Evolutionary conservation across 2,888 invertebrate species (phyloP), one percentile per base, ranked within the genome.

Genomic region (Drosophila bunnanda): DNA sequence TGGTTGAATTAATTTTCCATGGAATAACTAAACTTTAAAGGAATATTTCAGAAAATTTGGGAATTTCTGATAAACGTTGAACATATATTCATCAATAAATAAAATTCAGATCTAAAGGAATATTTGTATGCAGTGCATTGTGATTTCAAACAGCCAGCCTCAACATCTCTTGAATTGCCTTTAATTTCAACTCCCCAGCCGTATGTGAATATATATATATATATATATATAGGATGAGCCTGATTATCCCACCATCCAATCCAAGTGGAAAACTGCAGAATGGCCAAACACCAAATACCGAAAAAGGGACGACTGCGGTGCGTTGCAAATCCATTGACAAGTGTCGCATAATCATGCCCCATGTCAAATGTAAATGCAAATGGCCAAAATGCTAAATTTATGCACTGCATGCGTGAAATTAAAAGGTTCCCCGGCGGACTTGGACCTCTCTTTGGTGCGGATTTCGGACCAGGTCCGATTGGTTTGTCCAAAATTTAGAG

Each of bases 361-460:
- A 60, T 75, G 56, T 55, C 46, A 62, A 67, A 67, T 67, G 67
- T 67, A 67, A 67, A 67, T 67, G 68, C 67, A 66, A 73, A 66
- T 73, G 59, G 41, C 41, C 41, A 59, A 59, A 74, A 73, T 58
- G 67, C 56, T 41, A 67, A 88, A 88, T 78, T 87, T 87, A 81
- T 82, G 82, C 82, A 87, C 72, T 66, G 78, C 85, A 74, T 76
- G 77, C 73, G 58, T 68, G 68, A 84, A 82, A 87, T 82, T 68
- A 87, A 84, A 82, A 82, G 88, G 78, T 38, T 53, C 55, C 66
- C 56, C 57, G 53, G 66, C 66, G 74, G 55, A 59, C 34, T 69
- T 56, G 41, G 32, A 25, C 22, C 13, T 10, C 57, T 13, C 32
- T 41, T 43, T 52, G 66, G 66, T 15, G n/a, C 38, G 39, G 39